Percentiles rank a stretch among this genome's conserved stretches.
Conservation (phyloP, 2,888 invertebrate species). For the Esperia sulphurella region DNA sequence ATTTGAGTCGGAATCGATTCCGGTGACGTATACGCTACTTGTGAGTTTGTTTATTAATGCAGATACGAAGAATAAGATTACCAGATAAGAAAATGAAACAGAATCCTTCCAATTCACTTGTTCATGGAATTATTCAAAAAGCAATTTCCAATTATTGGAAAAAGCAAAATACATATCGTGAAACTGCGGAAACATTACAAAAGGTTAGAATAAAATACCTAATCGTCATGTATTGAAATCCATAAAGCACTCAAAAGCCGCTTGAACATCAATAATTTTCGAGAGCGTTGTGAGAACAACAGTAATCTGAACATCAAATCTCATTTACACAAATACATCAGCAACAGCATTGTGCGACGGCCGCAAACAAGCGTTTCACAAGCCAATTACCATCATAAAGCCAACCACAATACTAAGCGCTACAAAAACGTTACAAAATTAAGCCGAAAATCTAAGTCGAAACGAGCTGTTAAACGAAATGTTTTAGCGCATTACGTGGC, state of each 20-base stretch:
- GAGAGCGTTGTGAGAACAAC: neutral
- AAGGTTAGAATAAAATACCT: too few relatives aligned
- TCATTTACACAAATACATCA: slow-evolving; percentile 14
- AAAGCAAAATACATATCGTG: too few relatives aligned
- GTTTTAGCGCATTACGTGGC: slow-evolving; percentile 42
- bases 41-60: slow-evolving; percentile 1
- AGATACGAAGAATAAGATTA: neutral
- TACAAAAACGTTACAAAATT: slow-evolving; percentile 49
- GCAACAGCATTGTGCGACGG: slow-evolving; percentile 13
- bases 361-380: slow-evolving; percentile 40
- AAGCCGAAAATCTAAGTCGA: slow-evolving; percentile 42
- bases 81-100: too few relatives aligned
- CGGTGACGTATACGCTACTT: slow-evolving; percentile 35
- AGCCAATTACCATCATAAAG: slow-evolving; percentile 43
- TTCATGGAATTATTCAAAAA: neutral
- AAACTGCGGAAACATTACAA: too few relatives aligned
- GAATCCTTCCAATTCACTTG: neutral
- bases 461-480: slow-evolving; percentile 39
- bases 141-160: neutral
- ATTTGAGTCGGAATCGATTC: slow-evolving; percentile 50
- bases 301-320: slow-evolving; percentile 9
- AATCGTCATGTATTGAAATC: too few relatives aligned
- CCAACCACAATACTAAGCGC: slow-evolving; percentile 38
- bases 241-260: too few relatives aligned
- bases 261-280: too few relatives aligned